A percentile compares a stretch with the other conserved stretches of the same genome.
Evolutionary conservation across 1,140 invertebrate genomes (phyloP).

Genomic region (Tachypleus tridentatus): DNA sequence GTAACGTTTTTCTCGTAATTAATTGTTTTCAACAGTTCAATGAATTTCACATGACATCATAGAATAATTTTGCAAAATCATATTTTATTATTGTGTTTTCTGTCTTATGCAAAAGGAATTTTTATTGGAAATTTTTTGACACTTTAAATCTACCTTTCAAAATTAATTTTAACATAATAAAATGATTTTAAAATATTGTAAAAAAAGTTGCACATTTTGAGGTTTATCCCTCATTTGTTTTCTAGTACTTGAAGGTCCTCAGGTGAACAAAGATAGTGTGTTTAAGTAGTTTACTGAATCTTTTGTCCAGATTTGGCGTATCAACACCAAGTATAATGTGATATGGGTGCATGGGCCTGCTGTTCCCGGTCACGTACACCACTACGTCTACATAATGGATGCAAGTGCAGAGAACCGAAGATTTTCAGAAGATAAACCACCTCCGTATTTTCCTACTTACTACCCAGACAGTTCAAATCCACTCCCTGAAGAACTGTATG

Average conservation of each 20-base stretch:
- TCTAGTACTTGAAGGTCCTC: no score
- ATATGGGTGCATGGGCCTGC: constrained; percentile 70
- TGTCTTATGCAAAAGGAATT: neutral
- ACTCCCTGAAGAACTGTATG: constrained; percentile 54
- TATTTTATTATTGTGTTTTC: neutral
- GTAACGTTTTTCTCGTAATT: no score
- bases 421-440: constrained; percentile 35
- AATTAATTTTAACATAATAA: neutral
- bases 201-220: no score
- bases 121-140: no score
- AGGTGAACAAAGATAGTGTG: no score
- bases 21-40: no score
- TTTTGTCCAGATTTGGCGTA: constrained; percentile 57
- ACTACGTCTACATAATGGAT: constrained; percentile 70
- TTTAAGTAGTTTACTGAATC: constrained; percentile 9
- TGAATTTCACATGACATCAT: no score
- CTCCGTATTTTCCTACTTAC: constrained; percentile 69
- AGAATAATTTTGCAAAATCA: no score
- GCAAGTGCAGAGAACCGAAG: constrained; percentile 37
- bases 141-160: no score
- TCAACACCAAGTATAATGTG: constrained; percentile 88
- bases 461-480: constrained; percentile 42
- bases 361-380: constrained; percentile 66
- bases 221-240: no score
- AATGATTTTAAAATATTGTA: neutral